These are phyloP conservation scores for Grapholita molesta DNA, from an alignment of 1,140 invertebrate genomes.

Conservation along the genomic window DNA sequence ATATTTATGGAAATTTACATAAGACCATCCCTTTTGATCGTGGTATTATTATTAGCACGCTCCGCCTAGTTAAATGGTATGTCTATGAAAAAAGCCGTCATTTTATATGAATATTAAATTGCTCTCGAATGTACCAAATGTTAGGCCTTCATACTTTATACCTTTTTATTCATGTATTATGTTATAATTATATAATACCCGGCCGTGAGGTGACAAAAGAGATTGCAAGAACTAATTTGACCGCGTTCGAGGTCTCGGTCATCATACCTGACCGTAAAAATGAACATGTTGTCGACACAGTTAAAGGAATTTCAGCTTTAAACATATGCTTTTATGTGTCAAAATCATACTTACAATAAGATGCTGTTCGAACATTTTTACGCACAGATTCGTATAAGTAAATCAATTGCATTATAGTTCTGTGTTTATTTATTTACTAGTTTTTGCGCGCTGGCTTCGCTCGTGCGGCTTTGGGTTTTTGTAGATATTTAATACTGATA, in stretches of 20 bases:
- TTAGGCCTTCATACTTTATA: neutral
- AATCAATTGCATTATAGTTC: neutral
- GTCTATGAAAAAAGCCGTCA: too few species aligned
- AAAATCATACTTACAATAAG: neutral
- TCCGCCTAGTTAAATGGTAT: too few species aligned
- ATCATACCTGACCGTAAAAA: neutral
- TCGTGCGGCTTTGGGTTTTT: neutral
- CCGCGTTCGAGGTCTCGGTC: neutral
- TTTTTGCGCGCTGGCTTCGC: neutral
- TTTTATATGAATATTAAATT: too few species aligned
- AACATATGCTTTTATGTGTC: neutral
- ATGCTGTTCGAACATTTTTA: neutral
- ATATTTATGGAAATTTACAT: too few species aligned
- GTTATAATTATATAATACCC: neutral
- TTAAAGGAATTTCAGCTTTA: neutral
- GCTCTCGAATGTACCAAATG: neutral
- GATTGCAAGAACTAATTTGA: neutral
- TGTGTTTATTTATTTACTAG: neutral
- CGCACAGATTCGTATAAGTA: neutral
- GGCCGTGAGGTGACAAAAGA: neutral
- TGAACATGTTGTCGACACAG: neutral
- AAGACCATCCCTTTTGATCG: too few species aligned
- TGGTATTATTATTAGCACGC: too few species aligned
- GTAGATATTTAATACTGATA: neutral
- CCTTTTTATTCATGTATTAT: neutral